phyloP scores from a whole-genome alignment of 2,888 invertebrate genomes.

The Smittia aterrima region DNA sequence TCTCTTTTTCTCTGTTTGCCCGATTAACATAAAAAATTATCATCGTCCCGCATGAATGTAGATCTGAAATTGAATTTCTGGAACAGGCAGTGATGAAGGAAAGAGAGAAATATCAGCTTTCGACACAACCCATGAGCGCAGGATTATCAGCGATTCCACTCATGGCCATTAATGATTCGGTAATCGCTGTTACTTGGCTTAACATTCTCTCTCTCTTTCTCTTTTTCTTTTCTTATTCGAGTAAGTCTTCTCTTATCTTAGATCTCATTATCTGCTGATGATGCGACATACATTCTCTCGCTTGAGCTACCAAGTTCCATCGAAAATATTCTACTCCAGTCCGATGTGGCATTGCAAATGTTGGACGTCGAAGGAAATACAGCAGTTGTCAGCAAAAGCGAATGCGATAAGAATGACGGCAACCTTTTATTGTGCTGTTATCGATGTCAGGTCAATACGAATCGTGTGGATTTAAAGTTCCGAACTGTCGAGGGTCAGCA shows the following conservation, averaged over 20 bases:
- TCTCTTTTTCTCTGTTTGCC: constrained; percentile 30
- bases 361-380: constrained; percentile 79
- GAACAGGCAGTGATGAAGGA: constrained; percentile 73
- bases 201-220: constrained; percentile 2
- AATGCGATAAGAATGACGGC: constrained; percentile 56
- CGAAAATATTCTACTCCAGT: constrained; percentile 77
- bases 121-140: constrained; percentile 60
- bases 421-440: constrained; percentile 29
- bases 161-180: constrained; percentile 78
- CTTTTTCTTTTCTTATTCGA: neutral
- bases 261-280: constrained; percentile 54
- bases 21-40: constrained; percentile 31
- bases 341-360: constrained; percentile 68
- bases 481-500: constrained; percentile 76
- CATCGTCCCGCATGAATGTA: constrained; percentile 47
- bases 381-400: constrained; percentile 74
- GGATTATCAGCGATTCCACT: constrained; percentile 75
- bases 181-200: constrained; percentile 48
- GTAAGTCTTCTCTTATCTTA: constrained; percentile 42
- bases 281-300: constrained; percentile 72
- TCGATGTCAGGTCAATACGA: constrained; percentile 90
- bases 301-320: constrained; percentile 77
- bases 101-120: constrained; percentile 73
- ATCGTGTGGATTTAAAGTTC: constrained; percentile 81
- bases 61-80: constrained; percentile 73